These are phyloP conservation scores for Drosophila grimshawi DNA, from an alignment of 1,140 invertebrate species.

Conservation along the genomic window DNA sequence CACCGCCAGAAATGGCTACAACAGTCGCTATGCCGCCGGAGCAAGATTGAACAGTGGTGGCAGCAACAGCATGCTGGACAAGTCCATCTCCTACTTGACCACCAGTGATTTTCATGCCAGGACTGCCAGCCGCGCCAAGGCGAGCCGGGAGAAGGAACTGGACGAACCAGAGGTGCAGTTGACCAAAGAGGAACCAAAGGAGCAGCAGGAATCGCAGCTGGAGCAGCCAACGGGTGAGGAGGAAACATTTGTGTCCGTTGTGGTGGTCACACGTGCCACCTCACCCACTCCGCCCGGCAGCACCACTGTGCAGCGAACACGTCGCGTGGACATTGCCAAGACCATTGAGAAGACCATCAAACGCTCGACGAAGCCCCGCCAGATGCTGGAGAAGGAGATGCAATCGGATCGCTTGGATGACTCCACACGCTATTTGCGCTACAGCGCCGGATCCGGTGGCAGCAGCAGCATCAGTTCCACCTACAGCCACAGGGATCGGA, in stretches of 20 bases:
- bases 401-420: constrained; percentile 89
- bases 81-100: constrained; percentile 75
- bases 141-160: constrained; percentile 66
- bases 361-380: constrained; percentile 85
- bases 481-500: constrained; percentile 88
- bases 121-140: constrained; percentile 69
- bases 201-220: constrained; percentile 17
- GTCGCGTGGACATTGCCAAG: constrained; percentile 89
- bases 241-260: constrained; percentile 86
- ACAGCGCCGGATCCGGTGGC: constrained; percentile 79
- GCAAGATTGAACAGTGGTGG: constrained; percentile 37
- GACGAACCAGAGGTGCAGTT: constrained; percentile 27
- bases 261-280: constrained; percentile 89
- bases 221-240: constrained; percentile 25
- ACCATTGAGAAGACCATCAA: constrained; percentile 88
- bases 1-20: constrained; percentile 52
- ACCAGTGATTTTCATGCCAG: constrained; percentile 78
- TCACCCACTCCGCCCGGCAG: constrained; percentile 90
- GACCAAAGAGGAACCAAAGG: constrained; percentile 15
- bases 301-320: constrained; percentile 86
- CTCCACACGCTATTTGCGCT: constrained; percentile 87
- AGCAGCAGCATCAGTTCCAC: constrained; percentile 86
- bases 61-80: constrained; percentile 39
- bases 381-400: constrained; percentile 88
- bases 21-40: constrained; percentile 53